A percentile compares a stretch with the other conserved stretches of the same genome.
phyloP scores from a whole-genome alignment of 2,113 vertebrate genomes.

The Lepidothrix coronata region DNA sequence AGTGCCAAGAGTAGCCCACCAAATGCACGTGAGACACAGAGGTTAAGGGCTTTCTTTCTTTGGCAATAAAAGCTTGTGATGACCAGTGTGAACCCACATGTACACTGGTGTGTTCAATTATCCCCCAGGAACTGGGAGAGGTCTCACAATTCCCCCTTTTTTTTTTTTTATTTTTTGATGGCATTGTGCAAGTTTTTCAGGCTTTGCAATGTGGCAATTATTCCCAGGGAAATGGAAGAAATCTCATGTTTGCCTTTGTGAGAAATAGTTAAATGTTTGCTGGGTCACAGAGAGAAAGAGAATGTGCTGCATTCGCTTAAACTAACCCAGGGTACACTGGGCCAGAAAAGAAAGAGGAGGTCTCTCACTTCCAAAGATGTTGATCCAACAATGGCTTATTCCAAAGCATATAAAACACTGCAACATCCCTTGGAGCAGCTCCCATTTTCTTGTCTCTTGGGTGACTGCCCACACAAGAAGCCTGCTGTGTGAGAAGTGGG shows the following conservation, averaged over 20 bases:
- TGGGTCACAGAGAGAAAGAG: not conserved
- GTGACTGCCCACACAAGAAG: not conserved
- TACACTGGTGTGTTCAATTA: not conserved
- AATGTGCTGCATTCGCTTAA: not conserved
- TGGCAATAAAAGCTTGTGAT: not conserved
- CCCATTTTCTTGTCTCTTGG: not conserved
- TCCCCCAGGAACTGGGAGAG: not conserved
- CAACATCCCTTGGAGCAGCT: not conserved
- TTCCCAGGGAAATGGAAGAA: not conserved
- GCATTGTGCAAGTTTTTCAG: rapidly evolving
- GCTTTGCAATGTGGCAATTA: not conserved
- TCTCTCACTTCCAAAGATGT: not conserved
- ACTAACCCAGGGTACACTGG: not conserved
- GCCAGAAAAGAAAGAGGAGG: not conserved
- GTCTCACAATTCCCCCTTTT: not conserved
- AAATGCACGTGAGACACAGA: too few relatives aligned
- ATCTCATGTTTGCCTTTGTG: rapidly evolving
- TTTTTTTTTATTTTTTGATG: too few relatives aligned
- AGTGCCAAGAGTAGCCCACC: too few relatives aligned
- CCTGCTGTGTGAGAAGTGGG: not conserved
- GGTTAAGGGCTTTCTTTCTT: too few relatives aligned
- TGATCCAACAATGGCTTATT: not conserved
- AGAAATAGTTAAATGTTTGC: not conserved
- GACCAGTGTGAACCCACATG: rapidly evolving
- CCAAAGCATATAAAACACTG: not conserved